Evolutionary conservation across 2,797 vertebrate genomes (phyloP), one percentile per base, ranked within the genome.

Genomic region (Malurus leucopterus): DNA sequence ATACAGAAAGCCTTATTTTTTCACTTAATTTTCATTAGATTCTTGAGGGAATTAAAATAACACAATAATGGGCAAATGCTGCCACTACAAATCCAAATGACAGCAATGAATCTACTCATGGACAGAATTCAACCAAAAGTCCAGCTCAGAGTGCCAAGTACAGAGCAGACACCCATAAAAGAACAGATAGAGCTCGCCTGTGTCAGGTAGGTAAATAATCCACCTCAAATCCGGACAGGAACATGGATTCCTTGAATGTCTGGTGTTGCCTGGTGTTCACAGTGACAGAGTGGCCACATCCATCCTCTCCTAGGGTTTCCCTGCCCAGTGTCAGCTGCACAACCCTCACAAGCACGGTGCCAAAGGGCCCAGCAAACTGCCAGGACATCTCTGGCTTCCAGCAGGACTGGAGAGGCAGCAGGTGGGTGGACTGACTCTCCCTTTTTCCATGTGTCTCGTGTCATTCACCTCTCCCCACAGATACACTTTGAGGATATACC

Each of bases 11-110:
- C 76, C 94, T 93, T 94, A 92, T 94, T 94, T 95, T 95, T 95
- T 94, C 93, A 95, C 93, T 95, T 95, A 95, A 95, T 94, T 95
- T 95, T 95, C 95, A 95, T 95, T 95, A 93, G 89, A 91, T 95
- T 94, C 93, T 95, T 89, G 87, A 88, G 90, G 92, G 95, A 94
- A 95, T 95, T 94, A 95, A 95, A 95, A 88, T 92, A 95, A 95
- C 92, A 93, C 90, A 94, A 94, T 93, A 92, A 95, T 90, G 93
- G 95, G 87, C 93, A 93, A 95, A 91, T 92, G 88, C 90, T 94
- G 90, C 89, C 93, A 92, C 95, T 93, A 91, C 92, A 94, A 92
- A 90, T 94, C 92, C 89, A 90, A 94, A 94, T 91, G 94, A 92
- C 85, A 92, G 93, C 87, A 87, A 90, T 94, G 87, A 95, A 95